Base-by-base conservation (phyloP, 2,888 invertebrate species). In the Eristalis arbustorum region DNA sequence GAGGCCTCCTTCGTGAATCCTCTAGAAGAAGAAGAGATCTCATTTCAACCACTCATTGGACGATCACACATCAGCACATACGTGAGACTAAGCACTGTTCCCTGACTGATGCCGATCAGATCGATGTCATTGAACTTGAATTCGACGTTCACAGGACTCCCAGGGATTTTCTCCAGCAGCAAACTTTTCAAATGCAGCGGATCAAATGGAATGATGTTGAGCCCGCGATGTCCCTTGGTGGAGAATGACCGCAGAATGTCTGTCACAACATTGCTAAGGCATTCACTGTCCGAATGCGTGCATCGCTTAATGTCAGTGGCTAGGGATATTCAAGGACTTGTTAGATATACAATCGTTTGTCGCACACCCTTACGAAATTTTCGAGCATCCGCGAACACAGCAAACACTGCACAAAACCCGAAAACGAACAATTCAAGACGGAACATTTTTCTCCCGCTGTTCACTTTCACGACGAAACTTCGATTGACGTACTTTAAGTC, bases 121-220 rank as follows among this genome's bases (percentile, higher is more conserved):
- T 90, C 89, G 3, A 91, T 88, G 63, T 93, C 90, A 10, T 63
- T 89, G 42, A 93, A 92, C 40, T 81, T 89, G 2, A 93, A 80
- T 69, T 91, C 90, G 18, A 93, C 82, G 87, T 89, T 92, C 2
- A 93, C 91, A 0, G 92, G 91, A 89, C 92, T 92, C 2, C 89
- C 88, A 1, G 90, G 88, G 78, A 91, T 90, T 74, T 89, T 91
- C 2, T 88, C 89, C 37, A 93, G 77, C 2, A 79, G 66, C 22
- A 93, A 89, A 67, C 85, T 89, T 5, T 90, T 91, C 0, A 93
- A 88, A 8, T 84, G 90, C 63, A 93, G 81, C 0, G 93, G 93
- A 89, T 93, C 92, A 40, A 92, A 82, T 0, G 89, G 87, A 2
- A 89, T 73, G 1, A 93, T 63, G 28, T 91, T 90, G 0, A 93